Conservation (phyloP, 2,888 invertebrate species). For the Caenorhabditis plicata region DNA sequence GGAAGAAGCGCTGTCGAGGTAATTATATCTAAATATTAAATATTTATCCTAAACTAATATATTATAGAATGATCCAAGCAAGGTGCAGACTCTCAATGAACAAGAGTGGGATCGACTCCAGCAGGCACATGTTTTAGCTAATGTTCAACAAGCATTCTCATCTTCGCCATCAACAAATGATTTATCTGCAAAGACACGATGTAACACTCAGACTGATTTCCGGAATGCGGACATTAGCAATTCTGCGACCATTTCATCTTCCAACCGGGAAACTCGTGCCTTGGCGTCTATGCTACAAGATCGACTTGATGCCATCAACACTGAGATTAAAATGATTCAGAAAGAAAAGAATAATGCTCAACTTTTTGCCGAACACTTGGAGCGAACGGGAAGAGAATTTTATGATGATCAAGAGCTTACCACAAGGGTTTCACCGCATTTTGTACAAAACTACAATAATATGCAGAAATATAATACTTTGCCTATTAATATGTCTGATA, state of each 20-base stretch:
- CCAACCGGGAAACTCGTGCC: constrained; percentile 88
- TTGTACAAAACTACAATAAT: constrained; percentile 45
- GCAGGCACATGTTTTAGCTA: constrained; percentile 79
- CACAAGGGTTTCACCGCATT: constrained; percentile 41
- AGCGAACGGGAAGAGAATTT: constrained; percentile 71
- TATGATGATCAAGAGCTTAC: constrained; percentile 41
- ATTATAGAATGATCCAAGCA: constrained; percentile 63
- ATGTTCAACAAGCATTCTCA: constrained; percentile 77
- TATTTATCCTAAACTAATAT: neutral
- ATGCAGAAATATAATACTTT: constrained; percentile 84
- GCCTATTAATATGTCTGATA: neutral
- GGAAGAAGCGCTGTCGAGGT: constrained; percentile 57
- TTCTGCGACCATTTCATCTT: too few relatives aligned
- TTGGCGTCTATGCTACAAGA: constrained; percentile 98
- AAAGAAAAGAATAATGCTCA: constrained; percentile 86
- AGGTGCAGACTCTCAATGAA: constrained; percentile 69
- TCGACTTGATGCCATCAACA: constrained; percentile 98
- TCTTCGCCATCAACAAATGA: constrained; percentile 48
- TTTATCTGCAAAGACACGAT: constrained; percentile 23
- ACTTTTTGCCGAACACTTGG: constrained; percentile 92
- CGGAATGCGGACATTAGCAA: constrained; percentile 8
- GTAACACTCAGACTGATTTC: constrained; percentile 19
- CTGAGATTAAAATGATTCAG: constrained; percentile 84
- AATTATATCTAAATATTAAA: too few relatives aligned
- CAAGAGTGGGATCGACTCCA: constrained; percentile 94